Conservation (phyloP, 2,888 invertebrate species). For the Eudasyphora cyanicolor region DNA sequence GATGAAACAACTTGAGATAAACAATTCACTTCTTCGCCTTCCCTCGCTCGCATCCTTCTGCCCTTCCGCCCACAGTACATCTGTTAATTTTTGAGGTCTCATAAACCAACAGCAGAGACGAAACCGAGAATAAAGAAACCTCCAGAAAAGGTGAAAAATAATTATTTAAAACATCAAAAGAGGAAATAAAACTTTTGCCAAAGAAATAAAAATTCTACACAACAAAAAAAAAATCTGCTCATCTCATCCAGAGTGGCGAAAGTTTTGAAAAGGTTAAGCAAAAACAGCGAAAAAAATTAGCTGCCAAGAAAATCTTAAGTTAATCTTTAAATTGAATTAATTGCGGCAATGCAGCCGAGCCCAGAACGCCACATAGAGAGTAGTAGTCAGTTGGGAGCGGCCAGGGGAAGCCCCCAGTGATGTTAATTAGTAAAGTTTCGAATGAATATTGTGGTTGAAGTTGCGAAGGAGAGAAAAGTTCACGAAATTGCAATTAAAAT, state of each 20-base stretch:
- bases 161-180: slow-evolving; percentile 64
- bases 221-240: slow-evolving; percentile 29
- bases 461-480: not conserved
- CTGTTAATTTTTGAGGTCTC: slow-evolving; percentile 48
- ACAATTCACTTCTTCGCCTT: not conserved
- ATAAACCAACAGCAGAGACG: slow-evolving; percentile 43
- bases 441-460: slow-evolving; percentile 18
- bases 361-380: not conserved
- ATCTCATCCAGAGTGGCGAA: slow-evolving; percentile 8
- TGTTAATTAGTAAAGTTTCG: slow-evolving; percentile 68
- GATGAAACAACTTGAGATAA: not conserved
- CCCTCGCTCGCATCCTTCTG: not conserved
- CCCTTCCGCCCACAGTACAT: not conserved
- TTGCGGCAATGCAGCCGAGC: slow-evolving; percentile 7
- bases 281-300: slow-evolving; percentile 32
- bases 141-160: slow-evolving; percentile 60
- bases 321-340: slow-evolving; percentile 64
- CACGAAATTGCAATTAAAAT: slow-evolving; percentile 37
- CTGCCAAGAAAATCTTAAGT: slow-evolving; percentile 61
- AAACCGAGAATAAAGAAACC: not conserved
- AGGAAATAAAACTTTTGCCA: slow-evolving; percentile 43
- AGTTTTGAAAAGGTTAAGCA: slow-evolving; percentile 27
- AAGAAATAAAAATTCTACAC: slow-evolving; percentile 57
- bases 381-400: not conserved
- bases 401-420: slow-evolving; percentile 6